Evolutionary conservation across 2,113 vertebrate genomes (phyloP).

Genomic region (Nymphicus hollandicus): DNA sequence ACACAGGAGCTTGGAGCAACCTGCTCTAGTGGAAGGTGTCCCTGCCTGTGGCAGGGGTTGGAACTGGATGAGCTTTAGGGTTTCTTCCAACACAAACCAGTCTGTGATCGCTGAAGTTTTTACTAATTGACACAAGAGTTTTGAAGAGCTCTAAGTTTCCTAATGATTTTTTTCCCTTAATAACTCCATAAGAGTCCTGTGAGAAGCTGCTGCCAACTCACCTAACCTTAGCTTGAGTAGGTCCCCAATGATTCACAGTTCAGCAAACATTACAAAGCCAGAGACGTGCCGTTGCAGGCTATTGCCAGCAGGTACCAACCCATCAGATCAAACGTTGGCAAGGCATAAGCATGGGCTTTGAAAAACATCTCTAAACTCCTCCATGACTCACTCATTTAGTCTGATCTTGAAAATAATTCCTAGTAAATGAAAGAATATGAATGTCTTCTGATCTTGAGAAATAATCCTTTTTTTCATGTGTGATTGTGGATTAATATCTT

Average conservation of each 20-base stretch:
- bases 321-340: neutral
- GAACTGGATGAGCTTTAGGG: neutral
- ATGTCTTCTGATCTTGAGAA: constrained; percentile 36
- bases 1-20: neutral
- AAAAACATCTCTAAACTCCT: neutral
- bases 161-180: rapidly evolving
- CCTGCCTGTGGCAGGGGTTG: neutral
- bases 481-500: constrained; percentile 54
- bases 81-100: neutral
- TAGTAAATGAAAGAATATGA: constrained; percentile 23
- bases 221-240: neutral
- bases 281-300: rapidly evolving
- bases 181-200: neutral
- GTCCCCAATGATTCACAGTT: neutral
- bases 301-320: neutral
- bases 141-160: neutral
- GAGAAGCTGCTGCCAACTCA: neutral
- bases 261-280: rapidly evolving
- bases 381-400: neutral
- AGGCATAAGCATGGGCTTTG: neutral
- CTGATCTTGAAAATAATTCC: constrained; percentile 18
- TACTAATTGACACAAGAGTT: neutral
- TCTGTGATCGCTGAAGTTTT: neutral
- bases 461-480: neutral
- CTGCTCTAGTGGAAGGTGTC: neutral